These are phyloP conservation scores for Calameuta idolon DNA, from an alignment of 2,888 invertebrate species.

Conservation along the genomic window DNA sequence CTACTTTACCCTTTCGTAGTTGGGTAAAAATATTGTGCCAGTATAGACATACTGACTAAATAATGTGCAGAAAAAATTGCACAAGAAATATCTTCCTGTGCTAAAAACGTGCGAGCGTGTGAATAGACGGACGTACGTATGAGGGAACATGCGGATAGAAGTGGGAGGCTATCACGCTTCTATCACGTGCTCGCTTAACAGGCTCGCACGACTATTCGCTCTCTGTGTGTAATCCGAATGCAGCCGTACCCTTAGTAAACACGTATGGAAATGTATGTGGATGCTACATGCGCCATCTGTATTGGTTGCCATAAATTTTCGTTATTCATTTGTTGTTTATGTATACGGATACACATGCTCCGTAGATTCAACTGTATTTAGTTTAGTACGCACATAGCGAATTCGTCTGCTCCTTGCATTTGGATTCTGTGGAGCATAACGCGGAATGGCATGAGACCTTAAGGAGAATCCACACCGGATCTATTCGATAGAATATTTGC, in stretches of 20 bases:
- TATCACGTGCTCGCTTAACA: constrained; percentile 44
- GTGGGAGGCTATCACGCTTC: constrained; percentile 29
- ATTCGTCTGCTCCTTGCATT: neutral
- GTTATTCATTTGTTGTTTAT: too few species aligned
- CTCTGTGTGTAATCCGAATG: too few species aligned
- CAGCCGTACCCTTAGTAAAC: too few species aligned
- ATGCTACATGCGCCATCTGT: too few species aligned
- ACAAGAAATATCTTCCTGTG: neutral
- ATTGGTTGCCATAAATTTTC: too few species aligned
- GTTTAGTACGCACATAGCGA: too few species aligned
- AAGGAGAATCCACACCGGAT: neutral
- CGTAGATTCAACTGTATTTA: too few species aligned
- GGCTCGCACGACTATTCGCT: constrained; percentile 22
- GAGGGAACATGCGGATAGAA: neutral
- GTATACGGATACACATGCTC: too few species aligned
- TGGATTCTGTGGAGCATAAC: neutral
- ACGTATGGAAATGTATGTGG: too few species aligned
- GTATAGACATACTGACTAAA: neutral
- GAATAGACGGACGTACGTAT: neutral
- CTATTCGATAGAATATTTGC: neutral
- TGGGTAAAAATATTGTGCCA: neutral
- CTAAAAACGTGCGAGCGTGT: neutral
- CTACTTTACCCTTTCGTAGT: too few species aligned
- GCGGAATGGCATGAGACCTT: neutral
- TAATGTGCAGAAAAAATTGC: neutral